phyloP scores from a whole-genome alignment of 2,797 vertebrate species.

The Enteromius thamalakanensis region DNA sequence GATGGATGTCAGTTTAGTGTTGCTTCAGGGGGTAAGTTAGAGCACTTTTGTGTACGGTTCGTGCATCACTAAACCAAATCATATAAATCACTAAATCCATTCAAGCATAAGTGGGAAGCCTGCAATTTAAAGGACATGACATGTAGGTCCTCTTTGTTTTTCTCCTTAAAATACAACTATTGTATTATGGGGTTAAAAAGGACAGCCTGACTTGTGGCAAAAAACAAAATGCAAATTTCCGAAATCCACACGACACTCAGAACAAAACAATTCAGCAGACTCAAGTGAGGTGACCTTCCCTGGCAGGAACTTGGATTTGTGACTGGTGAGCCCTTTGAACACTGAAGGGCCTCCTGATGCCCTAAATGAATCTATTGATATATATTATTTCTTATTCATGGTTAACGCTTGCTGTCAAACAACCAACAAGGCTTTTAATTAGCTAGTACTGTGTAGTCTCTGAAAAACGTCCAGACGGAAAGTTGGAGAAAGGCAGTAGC shows the following conservation, averaged over 20 bases:
- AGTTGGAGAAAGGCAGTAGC: constrained; percentile 82
- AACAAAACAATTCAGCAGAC: constrained; percentile 43
- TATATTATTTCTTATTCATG: constrained; percentile 23
- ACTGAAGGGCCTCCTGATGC: constrained; percentile 26
- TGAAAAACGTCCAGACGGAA: constrained; percentile 76
- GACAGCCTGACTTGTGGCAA: neutral
- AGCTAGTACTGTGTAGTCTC: constrained; percentile 71
- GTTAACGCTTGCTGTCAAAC: constrained; percentile 45
- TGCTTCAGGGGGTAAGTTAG: neutral
- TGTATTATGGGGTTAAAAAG: constrained; percentile 1
- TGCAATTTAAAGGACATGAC: neutral
- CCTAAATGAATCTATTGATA: constrained; percentile 54
- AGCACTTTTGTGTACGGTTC: constrained; percentile 32
- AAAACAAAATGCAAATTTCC: constrained; percentile 34
- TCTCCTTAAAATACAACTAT: neutral
- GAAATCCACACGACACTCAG: constrained; percentile 34
- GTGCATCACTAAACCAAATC: neutral
- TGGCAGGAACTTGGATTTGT: constrained; percentile 41
- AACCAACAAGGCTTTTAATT: constrained; percentile 52
- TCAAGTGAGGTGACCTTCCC: constrained; percentile 36
- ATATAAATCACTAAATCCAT: neutral
- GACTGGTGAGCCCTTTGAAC: constrained; percentile 57
- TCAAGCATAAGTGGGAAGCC: neutral
- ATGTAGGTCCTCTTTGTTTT: neutral
- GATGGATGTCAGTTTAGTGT: constrained; percentile 10